Conservation (phyloP, 2,888 invertebrate genomes). For the Serrognathus titanus region DNA sequence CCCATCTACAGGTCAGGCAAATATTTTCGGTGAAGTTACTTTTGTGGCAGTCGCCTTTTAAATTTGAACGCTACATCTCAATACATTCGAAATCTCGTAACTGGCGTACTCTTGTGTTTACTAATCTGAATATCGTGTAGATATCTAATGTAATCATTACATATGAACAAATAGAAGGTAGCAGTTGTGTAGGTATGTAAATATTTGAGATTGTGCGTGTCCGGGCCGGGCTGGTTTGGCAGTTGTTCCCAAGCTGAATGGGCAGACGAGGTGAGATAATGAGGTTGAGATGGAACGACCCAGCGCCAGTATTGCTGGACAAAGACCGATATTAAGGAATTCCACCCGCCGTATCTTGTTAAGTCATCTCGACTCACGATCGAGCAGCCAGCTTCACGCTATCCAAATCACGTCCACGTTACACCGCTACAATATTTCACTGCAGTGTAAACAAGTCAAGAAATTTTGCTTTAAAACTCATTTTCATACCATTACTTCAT, state of each 20-base stretch:
- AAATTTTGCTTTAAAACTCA: neutral
- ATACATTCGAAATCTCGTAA: neutral
- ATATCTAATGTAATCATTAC: neutral
- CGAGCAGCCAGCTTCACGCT: slow-evolving; percentile 29
- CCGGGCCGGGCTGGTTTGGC: slow-evolving; percentile 42
- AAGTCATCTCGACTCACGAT: slow-evolving; percentile 48
- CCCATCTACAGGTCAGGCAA: slow-evolving; percentile 1
- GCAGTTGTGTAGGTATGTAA: slow-evolving; percentile 39
- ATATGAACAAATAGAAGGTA: slow-evolving; percentile 20
- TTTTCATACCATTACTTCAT: no score
- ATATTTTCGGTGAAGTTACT: no score
- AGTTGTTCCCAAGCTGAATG: slow-evolving; percentile 37
- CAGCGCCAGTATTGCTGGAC: slow-evolving; percentile 25
- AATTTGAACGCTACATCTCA: neutral
- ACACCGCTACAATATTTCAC: slow-evolving; percentile 12
- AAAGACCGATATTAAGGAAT: slow-evolving; percentile 43
- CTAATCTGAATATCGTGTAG: neutral
- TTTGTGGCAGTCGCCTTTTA: neutral
- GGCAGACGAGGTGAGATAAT: slow-evolving; percentile 49
- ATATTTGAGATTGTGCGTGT: slow-evolving; percentile 39
- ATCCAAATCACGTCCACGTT: slow-evolving; percentile 23
- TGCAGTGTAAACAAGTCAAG: neutral
- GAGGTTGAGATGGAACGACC: slow-evolving; percentile 41
- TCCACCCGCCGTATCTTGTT: slow-evolving; percentile 49
- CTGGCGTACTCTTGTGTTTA: neutral